Evolutionary conservation across 53 echinoderm and acorn worm species (phyloP), one percentile per base, ranked within the genome.

Genomic region (Crossaster papposus): DNA sequence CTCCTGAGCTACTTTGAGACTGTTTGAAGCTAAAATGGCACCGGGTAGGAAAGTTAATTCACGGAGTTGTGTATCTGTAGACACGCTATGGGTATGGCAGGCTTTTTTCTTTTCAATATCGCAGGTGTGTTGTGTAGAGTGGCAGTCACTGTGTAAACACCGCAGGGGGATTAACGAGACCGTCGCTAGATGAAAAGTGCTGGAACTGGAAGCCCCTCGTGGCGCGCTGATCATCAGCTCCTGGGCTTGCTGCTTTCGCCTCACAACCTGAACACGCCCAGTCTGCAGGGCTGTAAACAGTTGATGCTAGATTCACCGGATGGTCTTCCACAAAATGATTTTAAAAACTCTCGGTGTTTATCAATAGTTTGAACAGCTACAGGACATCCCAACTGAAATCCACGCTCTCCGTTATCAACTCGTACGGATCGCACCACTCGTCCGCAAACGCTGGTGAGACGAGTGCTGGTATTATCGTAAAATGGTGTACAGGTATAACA

Each of bases 161-260:
- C 54, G 4, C 31, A 71, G 85, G 71, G 51, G 72, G 72, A 73
- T 72, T 85, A 72, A 72, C 53, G 73, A 72, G 44, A 35, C 50
- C 78, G 72, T 73, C 18, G 20, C 5, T 54, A 73, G 85, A 85
- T 72, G 71, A 51, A 72, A 85, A 85, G 72, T 85, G 73, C 85
- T 72, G 30, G 0, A 85, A 84, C 85, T 72, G 30, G 0, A 85
- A 84, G 72, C 68, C 51, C 29, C 73, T 33, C 85, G 29, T 26
- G 71, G 30, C 54, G 51, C 23, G 70, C 51, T 51, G 44, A 50
- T 85, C 54, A 85, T 44, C 36, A 14, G 17, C 83, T 70, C 83
- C 83, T 64, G 22, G 65, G 53, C 73, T 72, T 51, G 36, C 2
- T 15, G 22, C 22, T 68, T 74, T 18, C 35, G 15, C 35, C 75